Evolutionary conservation across 2,888 invertebrate species (phyloP), one percentile per base, ranked within the genome.

Genomic region (Epinotia nisella): DNA sequence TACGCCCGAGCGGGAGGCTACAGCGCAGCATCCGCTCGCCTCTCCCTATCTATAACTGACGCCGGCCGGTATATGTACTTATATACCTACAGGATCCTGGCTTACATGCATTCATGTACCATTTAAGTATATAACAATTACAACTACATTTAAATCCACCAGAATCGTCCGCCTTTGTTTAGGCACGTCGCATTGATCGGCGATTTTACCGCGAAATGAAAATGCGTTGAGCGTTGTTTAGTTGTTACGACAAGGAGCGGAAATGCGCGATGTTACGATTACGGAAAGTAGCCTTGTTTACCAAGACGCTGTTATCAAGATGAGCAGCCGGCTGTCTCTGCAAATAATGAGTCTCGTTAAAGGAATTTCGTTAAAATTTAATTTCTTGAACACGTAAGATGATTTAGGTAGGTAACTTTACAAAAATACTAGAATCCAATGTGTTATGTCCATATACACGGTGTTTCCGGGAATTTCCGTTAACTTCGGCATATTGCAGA

Each of bases 11-110:
- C 75, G 78, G 49, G 89, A 89, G 89, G 89, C 89, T 89, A 88
- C 85, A 82, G 82, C 90, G 91, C 93, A 92, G 91, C 91, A 89
- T 91, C 92, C 91, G 84, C 86, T 85, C 86, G 87, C 87, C 88
- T 60, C 60, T 87, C 89, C 85, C 87, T 88, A 82, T 81, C 58
- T 69, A 64, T 73, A 73, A 62, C 58, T 53, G 62, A 73, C 68
- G 64, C 73, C 68, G 73, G 68, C 73, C 73, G 73, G 68, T 73
- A 73, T 68, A 73, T 58, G 62, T 73, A 68, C 56, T 53, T 55
- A 51, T 68, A 68, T 71, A 53, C 35, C 15, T 69, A 66, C 35
- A 29, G 24, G 51, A 65, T 21, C 61, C n/a, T 61, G 35, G 60
- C 39, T 61, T 53, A 66, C 66, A 70, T 70, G 59, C 51, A 69